Evolutionary conservation across 2,113 vertebrate species (phyloP), one percentile per base, ranked within the genome.

Genomic region (Syrmaticus mikado): DNA sequence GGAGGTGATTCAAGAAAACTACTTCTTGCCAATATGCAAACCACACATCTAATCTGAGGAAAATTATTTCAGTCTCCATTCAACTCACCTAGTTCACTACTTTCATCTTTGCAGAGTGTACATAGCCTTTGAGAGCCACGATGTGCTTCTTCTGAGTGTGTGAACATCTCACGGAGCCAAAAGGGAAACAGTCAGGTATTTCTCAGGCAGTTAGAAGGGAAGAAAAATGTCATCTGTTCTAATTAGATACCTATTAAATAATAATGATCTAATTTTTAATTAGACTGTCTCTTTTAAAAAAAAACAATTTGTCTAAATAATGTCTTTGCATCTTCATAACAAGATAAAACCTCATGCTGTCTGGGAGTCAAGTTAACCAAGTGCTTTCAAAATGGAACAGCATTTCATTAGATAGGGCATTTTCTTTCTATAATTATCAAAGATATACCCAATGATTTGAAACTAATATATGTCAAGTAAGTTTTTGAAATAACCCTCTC

Each of bases 191-290:
- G 46, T 12, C 52, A 76, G 53, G 72, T 62, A 79, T 12, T 78
- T 48, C 24, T 86, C 43, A 21, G 25, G 79, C 45, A 80, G 55
- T 60, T 85, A 73, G 68, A 81, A 78, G n/a, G n/a, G 25, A 76
- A 86, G 74, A 88, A 84, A 93, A 92, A 87, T 79, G 27, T 19
- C 28, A 84, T 62, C 52, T 82, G 28, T 57, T 93, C 70, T 92
- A 94, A 93, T 93, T 68, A 88, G 77, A 60, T 53, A 32, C 7
- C 24, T 76, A 94, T 88, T 46, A 95, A 96, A 93, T 80, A 95
- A 89, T 82, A 92, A 95, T 79, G 55, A 34, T 89, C 53, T 73
- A 48, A 72, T 90, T 90, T 90, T 92, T 92, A 96, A 93, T 94
- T 90, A 89, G 61, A 28, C 22, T 46, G 61, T 85, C 60, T 91